phyloP scores from a whole-genome alignment of 2,113 vertebrate genomes.

The Halichoerus grypus region DNA sequence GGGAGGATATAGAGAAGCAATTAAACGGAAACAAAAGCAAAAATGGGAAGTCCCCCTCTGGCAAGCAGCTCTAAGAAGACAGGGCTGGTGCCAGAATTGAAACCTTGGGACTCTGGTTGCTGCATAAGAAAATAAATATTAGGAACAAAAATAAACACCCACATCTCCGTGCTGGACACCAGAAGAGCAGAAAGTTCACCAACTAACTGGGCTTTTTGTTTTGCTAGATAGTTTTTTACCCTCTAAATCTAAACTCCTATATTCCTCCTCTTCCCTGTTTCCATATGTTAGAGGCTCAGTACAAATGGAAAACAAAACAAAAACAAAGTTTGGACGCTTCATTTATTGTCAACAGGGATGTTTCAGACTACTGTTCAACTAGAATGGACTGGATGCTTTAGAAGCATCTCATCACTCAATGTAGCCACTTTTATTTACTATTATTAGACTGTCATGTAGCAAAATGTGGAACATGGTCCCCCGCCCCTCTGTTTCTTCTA shows the following conservation, averaged over 20 bases:
- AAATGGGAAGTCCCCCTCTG: neutral
- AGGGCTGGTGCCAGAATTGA: slow-evolving; percentile 29
- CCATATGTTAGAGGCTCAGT: neutral
- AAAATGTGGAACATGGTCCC: neutral
- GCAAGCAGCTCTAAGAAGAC: slow-evolving; percentile 17
- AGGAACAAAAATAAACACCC: slow-evolving; percentile 72
- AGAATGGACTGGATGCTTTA: neutral
- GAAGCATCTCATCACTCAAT: slow-evolving; percentile 13
- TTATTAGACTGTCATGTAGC: neutral
- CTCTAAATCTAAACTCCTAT: neutral
- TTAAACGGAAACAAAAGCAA: neutral
- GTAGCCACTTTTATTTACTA: neutral
- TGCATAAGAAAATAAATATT: slow-evolving; percentile 66
- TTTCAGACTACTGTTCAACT: neutral
- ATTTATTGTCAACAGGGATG: slow-evolving; percentile 34
- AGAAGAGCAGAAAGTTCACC: neutral
- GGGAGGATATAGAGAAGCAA: slow-evolving; percentile 3
- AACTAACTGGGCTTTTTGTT: neutral
- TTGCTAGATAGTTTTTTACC: slow-evolving; percentile 24
- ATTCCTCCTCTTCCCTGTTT: neutral
- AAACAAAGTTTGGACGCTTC: neutral
- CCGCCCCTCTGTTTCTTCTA: neutral
- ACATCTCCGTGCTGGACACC: slow-evolving; percentile 4
- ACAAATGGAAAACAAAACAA: neutral
- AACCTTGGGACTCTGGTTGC: slow-evolving; percentile 33